These are phyloP conservation scores for Campaea margaritaria DNA, from an alignment of 2,888 invertebrate genomes.

Conservation along the genomic window DNA sequence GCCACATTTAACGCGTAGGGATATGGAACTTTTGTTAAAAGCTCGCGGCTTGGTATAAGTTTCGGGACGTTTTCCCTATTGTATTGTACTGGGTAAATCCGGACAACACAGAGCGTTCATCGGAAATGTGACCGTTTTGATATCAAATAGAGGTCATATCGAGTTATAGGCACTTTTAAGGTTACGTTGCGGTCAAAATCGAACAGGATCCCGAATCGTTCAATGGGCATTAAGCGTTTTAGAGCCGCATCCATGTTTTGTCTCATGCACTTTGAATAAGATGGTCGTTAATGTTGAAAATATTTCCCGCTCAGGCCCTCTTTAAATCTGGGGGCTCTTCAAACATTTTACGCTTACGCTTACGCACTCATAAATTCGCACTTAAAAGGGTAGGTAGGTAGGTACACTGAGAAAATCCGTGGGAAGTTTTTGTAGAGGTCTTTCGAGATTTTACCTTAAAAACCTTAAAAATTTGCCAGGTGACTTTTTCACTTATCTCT, in stretches of 20 bases:
- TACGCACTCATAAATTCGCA: constrained; percentile 32
- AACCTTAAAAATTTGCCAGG: constrained; percentile 1
- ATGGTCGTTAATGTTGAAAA: constrained; percentile 14
- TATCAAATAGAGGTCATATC: neutral
- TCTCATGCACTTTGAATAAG: constrained; percentile 14
- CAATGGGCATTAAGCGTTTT: constrained; percentile 4
- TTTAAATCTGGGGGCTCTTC: constrained; percentile 26
- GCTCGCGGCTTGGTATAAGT: constrained; percentile 22
- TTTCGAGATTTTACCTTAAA: constrained; percentile 15
- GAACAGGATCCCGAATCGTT: constrained; percentile 4
- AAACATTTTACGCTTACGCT: constrained; percentile 28
- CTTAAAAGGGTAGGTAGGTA: constrained; percentile 31
- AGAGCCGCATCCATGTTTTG: neutral
- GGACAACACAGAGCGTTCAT: constrained; percentile 12
- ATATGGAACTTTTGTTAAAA: constrained; percentile 42
- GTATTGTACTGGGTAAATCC: constrained; percentile 21
- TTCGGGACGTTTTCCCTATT: constrained; percentile 23
- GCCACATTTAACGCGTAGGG: constrained; percentile 45
- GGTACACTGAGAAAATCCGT: constrained; percentile 17
- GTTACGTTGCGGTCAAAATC: constrained; percentile 8
- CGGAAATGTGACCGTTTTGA: constrained; percentile 26
- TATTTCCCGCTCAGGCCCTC: constrained; percentile 20
- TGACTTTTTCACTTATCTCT: neutral
- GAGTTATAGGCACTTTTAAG: too few relatives aligned
- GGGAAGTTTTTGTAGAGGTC: constrained; percentile 6